Evolutionary conservation across 2,113 vertebrate species (phyloP), one percentile per base, ranked within the genome.

Genomic region (Casuarius casuarius): DNA sequence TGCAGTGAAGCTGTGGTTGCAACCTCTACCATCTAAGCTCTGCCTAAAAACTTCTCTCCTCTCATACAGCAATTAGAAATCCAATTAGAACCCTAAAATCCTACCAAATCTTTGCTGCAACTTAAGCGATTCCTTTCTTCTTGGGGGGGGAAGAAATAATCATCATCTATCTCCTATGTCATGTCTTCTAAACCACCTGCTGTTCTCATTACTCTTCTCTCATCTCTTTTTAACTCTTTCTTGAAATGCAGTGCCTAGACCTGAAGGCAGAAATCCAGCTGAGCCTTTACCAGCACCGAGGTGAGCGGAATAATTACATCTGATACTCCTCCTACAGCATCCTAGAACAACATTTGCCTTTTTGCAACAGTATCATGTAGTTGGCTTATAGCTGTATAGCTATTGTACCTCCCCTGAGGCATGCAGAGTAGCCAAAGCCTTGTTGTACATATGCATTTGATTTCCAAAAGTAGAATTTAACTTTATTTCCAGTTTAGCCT

Each of bases 221-320:
- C 71, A 89, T 67, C 62, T 84, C 48, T 71, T 79, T 76, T 54
- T 73, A 84, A 84, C 13, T 78, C 59, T 29, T 87, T 73, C 65
- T 84, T 82, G 52, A 89, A 87, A 44, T 15, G 26, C 22, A 6
- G 59, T 73, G 29, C 74, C 59, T 85, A 40, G 49, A 85, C 63
- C 84, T 76, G 75, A 83, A 85, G 75, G 84, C 62, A 52, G 40
- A 40, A 88, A 85, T 96, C 93, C 91, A 96, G 82, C 74, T 91
- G 78, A 73, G 87, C 52, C 52, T 83, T 93, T 82, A 87, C 40
- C 78, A 95, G 63, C 92, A 49, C 16, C 0, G 25, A 90, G 87
- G 90, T 89, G 58, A 87, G 84, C 46, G 58, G 54, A 83, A 31
- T 79, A 92, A 93, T 93, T 94, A 87, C 44, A 94, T 66, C 77